Evolutionary conservation across 2,888 invertebrate species (phyloP), one percentile per base, ranked within the genome.

Genomic region (Altica lythri): DNA sequence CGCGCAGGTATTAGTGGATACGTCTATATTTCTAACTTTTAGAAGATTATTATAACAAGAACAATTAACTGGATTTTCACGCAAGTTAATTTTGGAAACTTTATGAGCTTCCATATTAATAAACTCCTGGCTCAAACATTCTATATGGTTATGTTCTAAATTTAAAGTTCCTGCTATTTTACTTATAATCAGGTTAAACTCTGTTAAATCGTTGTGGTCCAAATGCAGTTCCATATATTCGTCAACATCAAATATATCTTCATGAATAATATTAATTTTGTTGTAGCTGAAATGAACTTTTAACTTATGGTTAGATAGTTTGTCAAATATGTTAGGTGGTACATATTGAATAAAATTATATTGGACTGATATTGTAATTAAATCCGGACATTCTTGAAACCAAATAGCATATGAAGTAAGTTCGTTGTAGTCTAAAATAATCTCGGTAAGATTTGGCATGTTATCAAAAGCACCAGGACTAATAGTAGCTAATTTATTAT

Each of bases 241-340:
- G 43, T 57, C 54, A 2, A 63, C 62, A 32, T 66, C 64, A 32
- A 72, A 65, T 0, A 65, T 59, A 37, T 65, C 53, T n/a, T 61
- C 52, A 27, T 68, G 62, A n/a, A 69, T 59, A 16, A 57, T 63
- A 30, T 62, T 59, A 22, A 71, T 67, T 34, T 64, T 67, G 45
- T 72, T 72, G 54, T 66, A 67, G 30, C 70, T 67, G 35, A 71
- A 63, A 48, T 67, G 55, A n/a, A 67, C 55, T n/a, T 58, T 61
- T 18, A 66, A 42, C 9, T 61, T 56, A 40, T 66, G 62, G 8
- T 52, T 35, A 35, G 57, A 57, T n/a, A 70, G 43, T 8, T 63
- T 50, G 9, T 53, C 55, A 43, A 70, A 68, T 10, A 67, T 60
- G 17, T 66, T 63, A 2, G 54, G 62, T 1, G 63, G 61, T 2